Conservation (phyloP, 2,888 invertebrate species). For the Troilus luridus region DNA sequence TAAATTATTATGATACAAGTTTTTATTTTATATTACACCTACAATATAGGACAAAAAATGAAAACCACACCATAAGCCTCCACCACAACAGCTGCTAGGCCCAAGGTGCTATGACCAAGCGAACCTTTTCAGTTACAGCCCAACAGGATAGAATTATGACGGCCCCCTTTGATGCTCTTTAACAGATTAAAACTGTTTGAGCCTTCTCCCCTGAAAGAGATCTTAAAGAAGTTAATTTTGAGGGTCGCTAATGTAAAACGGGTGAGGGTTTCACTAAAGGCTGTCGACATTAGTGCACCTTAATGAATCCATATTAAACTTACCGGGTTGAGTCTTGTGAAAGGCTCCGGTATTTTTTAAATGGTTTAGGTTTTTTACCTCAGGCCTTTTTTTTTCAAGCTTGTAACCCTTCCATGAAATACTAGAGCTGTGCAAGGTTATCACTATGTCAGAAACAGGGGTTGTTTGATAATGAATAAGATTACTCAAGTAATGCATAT, state of each 20-base stretch:
- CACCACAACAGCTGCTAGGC: background rate
- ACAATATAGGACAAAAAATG: too few species aligned
- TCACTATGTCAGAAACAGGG: background rate
- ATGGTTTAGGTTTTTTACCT: background rate
- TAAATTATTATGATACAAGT: too few species aligned
- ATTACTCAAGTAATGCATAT: background rate
- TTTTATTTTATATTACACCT: too few species aligned
- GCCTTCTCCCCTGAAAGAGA: background rate
- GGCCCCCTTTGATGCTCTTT: background rate
- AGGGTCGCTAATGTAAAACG: background rate
- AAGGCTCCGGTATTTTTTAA: background rate
- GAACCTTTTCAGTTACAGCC: background rate
- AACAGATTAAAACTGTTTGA: conserved; percentile 35
- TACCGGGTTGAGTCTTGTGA: background rate
- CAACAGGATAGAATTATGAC: background rate
- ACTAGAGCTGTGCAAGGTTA: background rate
- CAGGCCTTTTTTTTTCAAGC: background rate
- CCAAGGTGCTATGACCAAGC: background rate
- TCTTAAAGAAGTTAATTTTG: conserved; percentile 23
- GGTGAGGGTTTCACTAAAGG: background rate
- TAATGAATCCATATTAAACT: conserved; percentile 9
- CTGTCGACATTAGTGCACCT: background rate
- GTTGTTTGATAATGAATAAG: background rate
- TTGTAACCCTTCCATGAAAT: background rate
- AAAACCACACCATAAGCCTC: background rate